These are phyloP conservation scores for Pseudocheirus occidentalis DNA, from an alignment of 2,797 vertebrate species.

Conservation along the genomic window DNA sequence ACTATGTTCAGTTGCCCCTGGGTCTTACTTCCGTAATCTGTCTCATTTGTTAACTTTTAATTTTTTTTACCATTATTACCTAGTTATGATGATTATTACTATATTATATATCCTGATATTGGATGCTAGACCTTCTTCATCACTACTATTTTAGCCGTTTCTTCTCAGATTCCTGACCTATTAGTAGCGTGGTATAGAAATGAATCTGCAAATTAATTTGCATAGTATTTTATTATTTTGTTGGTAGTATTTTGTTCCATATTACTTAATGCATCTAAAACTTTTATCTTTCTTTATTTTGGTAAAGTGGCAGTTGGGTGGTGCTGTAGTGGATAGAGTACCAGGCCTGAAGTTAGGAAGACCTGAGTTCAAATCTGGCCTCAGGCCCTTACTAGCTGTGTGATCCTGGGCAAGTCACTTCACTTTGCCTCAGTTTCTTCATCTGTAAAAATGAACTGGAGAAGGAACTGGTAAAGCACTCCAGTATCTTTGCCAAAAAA, in stretches of 20 bases:
- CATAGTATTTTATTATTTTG: not conserved
- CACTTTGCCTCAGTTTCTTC: not conserved
- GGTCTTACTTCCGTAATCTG: not conserved
- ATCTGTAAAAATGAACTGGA: not conserved
- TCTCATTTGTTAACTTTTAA: not conserved
- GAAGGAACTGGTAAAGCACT: not conserved
- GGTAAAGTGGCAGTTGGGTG: not conserved
- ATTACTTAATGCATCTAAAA: not conserved
- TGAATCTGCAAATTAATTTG: not conserved
- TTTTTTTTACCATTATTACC: not conserved
- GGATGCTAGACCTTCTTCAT: not conserved
- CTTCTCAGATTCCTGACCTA: not conserved
- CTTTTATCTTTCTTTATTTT: not conserved
- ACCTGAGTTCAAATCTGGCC: not conserved
- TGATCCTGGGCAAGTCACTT: not conserved
- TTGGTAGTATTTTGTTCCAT: not conserved
- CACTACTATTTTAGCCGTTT: not conserved
- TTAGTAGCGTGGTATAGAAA: not conserved
- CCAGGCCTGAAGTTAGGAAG: not conserved
- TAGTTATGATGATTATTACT: not conserved
- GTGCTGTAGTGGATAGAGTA: not conserved
- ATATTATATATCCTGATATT: not conserved
- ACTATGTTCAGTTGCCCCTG: not conserved
- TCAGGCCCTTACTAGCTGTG: not conserved
- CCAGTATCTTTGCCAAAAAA: not conserved